Percentiles rank a stretch among this genome's conserved stretches.
Conservation (phyloP, 1,140 invertebrate genomes). For the Aphidius gifuensis region DNA sequence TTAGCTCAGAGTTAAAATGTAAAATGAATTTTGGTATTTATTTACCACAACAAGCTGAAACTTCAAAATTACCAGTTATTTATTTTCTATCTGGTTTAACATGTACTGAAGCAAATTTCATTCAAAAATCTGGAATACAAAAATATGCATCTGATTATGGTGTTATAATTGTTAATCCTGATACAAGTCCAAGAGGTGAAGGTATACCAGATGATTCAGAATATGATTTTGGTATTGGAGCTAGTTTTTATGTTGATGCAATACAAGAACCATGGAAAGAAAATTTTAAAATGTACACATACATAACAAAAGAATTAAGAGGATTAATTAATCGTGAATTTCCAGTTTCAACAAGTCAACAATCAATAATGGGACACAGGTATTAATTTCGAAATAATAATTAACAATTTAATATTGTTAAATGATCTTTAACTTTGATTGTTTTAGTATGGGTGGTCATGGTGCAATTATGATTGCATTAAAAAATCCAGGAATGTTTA, state of each 20-base stretch:
- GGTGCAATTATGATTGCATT: conserved; percentile 90
- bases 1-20: conserved; percentile 75
- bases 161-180: conserved; percentile 85
- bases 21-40: conserved; percentile 92
- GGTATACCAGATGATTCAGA: conserved; percentile 89
- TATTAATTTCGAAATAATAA: conserved; percentile 35
- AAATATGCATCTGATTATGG: conserved; percentile 78
- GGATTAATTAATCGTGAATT: conserved; percentile 76
- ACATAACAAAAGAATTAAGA: conserved; percentile 88
- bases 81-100: conserved; percentile 94
- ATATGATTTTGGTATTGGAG: conserved; percentile 93
- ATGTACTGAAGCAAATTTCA: conserved; percentile 95
- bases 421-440: conserved; percentile 21
- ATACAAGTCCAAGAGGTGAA: conserved; percentile 91
- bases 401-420: conserved; percentile 17
- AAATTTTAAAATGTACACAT: conserved; percentile 96
- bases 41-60: conserved; percentile 74
- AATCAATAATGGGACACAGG: conserved; percentile 87
- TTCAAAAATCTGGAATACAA: conserved; percentile 92
- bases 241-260: conserved; percentile 96
- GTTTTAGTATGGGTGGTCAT: conserved; percentile 92
- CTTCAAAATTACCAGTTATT: conserved; percentile 71
- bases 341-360: conserved; percentile 59
- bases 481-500: conserved; percentile 88
- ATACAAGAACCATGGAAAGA: conserved; percentile 86